Conservation (phyloP, 2,113 vertebrate genomes). For the Copsychus sechellarum region DNA sequence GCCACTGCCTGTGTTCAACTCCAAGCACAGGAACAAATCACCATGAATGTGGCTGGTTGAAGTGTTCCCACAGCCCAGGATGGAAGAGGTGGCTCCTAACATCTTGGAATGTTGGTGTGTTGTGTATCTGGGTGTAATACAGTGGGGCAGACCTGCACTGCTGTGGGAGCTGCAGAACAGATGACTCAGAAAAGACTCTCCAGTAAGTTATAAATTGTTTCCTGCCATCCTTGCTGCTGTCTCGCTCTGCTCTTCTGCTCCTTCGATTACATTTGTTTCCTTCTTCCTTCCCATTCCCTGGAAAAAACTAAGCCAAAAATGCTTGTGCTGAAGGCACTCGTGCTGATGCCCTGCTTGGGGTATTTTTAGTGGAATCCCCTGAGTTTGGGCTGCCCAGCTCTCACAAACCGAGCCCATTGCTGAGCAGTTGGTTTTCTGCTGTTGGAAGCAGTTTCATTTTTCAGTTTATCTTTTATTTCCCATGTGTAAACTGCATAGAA, state of each 20-base stretch:
- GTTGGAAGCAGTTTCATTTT: slow-evolving; percentile 7
- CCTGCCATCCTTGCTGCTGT: fast-evolving
- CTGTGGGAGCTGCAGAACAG: background rate
- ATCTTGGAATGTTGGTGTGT: background rate
- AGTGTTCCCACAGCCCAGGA: background rate
- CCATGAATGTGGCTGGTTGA: background rate
- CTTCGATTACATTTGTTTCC: background rate
- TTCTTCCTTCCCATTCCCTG: background rate
- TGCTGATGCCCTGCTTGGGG: background rate
- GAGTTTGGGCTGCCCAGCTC: background rate
- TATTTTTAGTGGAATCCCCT: background rate
- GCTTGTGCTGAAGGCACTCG: background rate
- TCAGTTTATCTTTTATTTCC: slow-evolving; percentile 26
- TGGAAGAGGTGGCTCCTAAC: background rate
- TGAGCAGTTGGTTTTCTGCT: background rate
- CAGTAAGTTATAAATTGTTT: background rate
- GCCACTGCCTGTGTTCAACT: fast-evolving
- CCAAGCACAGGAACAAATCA: background rate
- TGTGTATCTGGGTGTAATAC: background rate
- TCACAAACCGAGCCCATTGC: background rate
- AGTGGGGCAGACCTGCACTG: background rate
- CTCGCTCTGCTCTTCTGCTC: background rate
- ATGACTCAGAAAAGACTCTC: background rate
- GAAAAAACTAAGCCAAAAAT: background rate
- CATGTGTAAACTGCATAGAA: background rate